These are phyloP conservation scores for Megalops cyprinoides DNA, from an alignment of 2,797 vertebrate species.

Conservation along the genomic window DNA sequence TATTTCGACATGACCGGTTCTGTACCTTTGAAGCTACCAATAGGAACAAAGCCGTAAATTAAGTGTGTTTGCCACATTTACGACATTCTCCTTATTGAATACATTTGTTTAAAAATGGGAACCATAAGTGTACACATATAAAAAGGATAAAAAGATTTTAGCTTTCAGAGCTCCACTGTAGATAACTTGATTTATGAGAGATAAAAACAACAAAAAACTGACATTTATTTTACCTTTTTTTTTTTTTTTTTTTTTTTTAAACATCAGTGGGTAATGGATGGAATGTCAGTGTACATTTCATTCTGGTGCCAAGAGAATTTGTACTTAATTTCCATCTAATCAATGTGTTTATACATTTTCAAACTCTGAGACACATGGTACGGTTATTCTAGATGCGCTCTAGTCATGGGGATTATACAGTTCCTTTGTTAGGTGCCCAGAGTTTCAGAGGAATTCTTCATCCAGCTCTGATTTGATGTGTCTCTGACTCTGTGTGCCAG, in stretches of 20 bases:
- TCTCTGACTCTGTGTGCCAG: constrained; percentile 14
- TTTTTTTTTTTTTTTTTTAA: neutral
- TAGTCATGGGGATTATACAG: constrained; percentile 35
- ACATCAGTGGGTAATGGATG: neutral
- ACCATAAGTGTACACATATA: neutral
- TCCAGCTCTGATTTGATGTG: neutral
- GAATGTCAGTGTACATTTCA: constrained; percentile 33
- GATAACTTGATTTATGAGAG: constrained; percentile 12
- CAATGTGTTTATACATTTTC: constrained; percentile 44
- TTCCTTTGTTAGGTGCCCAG: constrained; percentile 37
- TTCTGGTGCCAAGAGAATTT: constrained; percentile 41
- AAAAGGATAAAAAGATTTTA: neutral
- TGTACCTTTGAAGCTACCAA: constrained; percentile 1
- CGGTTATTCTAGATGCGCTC: constrained; percentile 38
- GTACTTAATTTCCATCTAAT: constrained; percentile 48
- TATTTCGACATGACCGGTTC: neutral
- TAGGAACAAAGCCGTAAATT: neutral
- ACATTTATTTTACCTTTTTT: no score
- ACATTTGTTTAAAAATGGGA: constrained; percentile 5
- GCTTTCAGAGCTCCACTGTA: neutral
- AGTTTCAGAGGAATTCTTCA: constrained; percentile 41
- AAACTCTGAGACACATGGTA: constrained; percentile 34
- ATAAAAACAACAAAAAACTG: neutral
- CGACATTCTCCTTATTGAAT: neutral
- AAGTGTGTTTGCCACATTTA: neutral